Evolutionary conservation across 2,888 invertebrate genomes (phyloP), one percentile per base, ranked within the genome.

Genomic region (Baronia brevicornis): DNA sequence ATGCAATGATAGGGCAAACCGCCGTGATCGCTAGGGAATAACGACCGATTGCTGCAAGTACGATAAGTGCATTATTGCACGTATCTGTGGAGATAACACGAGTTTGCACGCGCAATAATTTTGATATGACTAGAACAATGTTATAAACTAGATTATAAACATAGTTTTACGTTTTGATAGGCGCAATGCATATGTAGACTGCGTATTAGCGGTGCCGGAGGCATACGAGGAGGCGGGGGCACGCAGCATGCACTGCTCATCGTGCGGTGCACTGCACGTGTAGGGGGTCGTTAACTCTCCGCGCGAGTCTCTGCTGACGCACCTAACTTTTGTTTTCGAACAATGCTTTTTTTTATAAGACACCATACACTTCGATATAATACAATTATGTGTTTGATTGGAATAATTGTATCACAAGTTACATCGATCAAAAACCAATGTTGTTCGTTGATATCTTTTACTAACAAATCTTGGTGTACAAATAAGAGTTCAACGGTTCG

Each of bases 261-360:
- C 28, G 34, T 39, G 54, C 56, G 73, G 68, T 70, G 68, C 70
- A 71, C 49, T 60, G 55, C 39, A 31, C 30, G 30, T 36, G 35
- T n/a, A n/a, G 55, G 63, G 60, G 73, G 70, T 75, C 75, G 72
- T 70, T 68, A 73, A 58, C 74, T 67, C 56, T 46, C 41, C 44
- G 41, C 41, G 41, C 33, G 44, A 45, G 43, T 48, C 34, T 33
- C 32, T 40, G 36, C 31, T 21, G 17, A 36, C 40, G 32, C 39
- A 23, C 7, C 36, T 35, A 44, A 49, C 48, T 60, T 59, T 54
- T 55, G 53, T 60, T 47, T 47, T 45, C 34, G 29, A 24, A 36
- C 38, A 46, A 42, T 38, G 36, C 38, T 10, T 2, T 18, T 1
- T 25, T 7, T 5, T 26, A n/a, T 12, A 15, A 14, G 14, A 12